Conservation (phyloP, 2,113 vertebrate genomes). For the Empidonax alnorum region DNA sequence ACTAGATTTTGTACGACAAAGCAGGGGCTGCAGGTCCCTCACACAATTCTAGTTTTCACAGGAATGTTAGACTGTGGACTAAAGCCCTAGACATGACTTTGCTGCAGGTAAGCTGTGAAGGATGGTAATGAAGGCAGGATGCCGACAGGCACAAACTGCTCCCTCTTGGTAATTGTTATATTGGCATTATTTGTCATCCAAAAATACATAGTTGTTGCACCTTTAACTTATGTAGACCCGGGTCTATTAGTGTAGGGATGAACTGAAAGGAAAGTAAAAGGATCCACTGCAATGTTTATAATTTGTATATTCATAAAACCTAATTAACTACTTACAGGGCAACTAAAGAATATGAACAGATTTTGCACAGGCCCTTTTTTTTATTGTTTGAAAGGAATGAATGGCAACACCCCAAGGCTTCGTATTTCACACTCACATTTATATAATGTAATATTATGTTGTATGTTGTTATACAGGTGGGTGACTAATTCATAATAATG, state of each 20-base stretch:
- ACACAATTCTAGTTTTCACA: neutral
- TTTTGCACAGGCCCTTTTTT: neutral
- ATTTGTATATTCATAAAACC: slow-evolving; percentile 23
- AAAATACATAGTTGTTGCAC: neutral
- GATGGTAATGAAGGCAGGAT: neutral
- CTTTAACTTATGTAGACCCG: neutral
- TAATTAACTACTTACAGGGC: slow-evolving; percentile 13
- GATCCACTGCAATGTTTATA: neutral
- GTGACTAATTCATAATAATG: neutral
- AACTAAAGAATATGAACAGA: neutral
- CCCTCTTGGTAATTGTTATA: neutral
- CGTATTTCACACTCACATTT: neutral
- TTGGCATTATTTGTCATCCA: neutral
- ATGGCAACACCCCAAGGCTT: neutral
- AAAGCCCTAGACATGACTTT: neutral
- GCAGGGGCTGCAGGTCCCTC: neutral
- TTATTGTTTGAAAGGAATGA: neutral
- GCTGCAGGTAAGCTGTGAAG: neutral
- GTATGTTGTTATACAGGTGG: neutral
- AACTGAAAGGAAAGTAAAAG: slow-evolving; percentile 24
- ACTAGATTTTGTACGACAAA: neutral
- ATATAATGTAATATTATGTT: neutral
- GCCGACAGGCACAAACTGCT: neutral
- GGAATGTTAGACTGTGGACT: neutral
- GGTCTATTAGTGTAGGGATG: neutral